Evolutionary conservation across 2,797 vertebrate species (phyloP).

Genomic region (Lacerta bilineata): DNA sequence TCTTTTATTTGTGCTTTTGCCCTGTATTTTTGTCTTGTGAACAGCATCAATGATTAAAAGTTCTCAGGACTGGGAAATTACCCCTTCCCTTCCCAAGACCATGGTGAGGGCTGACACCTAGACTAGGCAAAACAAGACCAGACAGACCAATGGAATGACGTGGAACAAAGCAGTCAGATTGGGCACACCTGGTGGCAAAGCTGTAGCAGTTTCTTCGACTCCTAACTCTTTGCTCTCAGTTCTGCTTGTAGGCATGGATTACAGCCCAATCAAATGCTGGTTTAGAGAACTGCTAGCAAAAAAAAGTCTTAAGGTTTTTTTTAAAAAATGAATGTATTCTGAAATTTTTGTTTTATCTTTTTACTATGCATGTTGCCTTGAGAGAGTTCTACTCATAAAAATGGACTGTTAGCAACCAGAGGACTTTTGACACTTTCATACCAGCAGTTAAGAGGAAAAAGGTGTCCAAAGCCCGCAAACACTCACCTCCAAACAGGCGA

Average conservation of each 20-base stretch:
- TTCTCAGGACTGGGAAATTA: background rate
- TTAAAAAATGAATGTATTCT: too few species aligned
- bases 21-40: too few species aligned
- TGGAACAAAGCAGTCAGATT: background rate
- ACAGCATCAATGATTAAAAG: background rate
- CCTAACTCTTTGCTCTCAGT: background rate
- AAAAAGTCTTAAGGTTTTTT: too few species aligned
- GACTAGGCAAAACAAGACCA: too few species aligned
- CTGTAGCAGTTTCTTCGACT: background rate
- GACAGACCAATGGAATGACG: too few species aligned
- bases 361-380: too few species aligned
- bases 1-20: too few species aligned
- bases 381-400: too few species aligned
- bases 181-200: background rate
- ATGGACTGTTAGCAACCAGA: too few species aligned
- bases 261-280: background rate
- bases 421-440: background rate
- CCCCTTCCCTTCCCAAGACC: background rate
- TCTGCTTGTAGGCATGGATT: background rate
- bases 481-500: slow-evolving; percentile 95
- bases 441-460: slow-evolving; percentile 1
- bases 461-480: background rate
- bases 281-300: background rate
- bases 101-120: background rate
- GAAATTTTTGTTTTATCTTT: too few species aligned